These are phyloP conservation scores for Eupleurogrammus muticus DNA, from an alignment of 2,797 vertebrate genomes.

Conservation along the genomic window DNA sequence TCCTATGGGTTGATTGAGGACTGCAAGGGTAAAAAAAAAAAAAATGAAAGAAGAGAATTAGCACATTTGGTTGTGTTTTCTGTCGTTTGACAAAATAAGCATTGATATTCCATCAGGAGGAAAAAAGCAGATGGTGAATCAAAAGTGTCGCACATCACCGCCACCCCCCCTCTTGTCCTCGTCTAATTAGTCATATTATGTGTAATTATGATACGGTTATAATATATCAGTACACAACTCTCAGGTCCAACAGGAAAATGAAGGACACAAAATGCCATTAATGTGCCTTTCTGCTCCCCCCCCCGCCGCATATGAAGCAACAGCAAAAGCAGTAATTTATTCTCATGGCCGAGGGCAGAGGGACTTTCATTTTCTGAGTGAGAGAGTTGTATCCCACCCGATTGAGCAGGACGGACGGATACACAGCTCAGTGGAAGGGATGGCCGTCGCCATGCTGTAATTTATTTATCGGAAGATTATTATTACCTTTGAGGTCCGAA, in stretches of 20 bases:
- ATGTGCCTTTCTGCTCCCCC: conserved; percentile 50
- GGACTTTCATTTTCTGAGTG: conserved; percentile 71
- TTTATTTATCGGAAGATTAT: conserved; percentile 82
- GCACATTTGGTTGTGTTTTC: conserved; percentile 5
- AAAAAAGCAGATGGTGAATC: conserved; percentile 52
- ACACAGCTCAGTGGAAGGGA: conserved; percentile 26
- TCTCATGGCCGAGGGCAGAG: conserved; percentile 58
- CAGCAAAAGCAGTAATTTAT: conserved; percentile 67
- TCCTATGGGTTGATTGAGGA: conserved; percentile 39
- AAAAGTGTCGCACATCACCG: conserved; percentile 47
- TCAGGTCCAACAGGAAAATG: conserved; percentile 55
- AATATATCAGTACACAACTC: conserved; percentile 63
- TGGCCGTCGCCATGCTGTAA: conserved; percentile 58
- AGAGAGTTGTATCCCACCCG: conserved; percentile 49
- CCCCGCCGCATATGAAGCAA: conserved; percentile 32
- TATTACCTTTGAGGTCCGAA: conserved; percentile 80
- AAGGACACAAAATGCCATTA: conserved; percentile 59
- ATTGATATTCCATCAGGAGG: conserved; percentile 47
- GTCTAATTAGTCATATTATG: conserved; percentile 73
- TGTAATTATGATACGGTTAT: conserved; percentile 62
- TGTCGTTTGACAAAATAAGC: conserved; percentile 49
- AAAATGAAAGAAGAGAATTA: too few species aligned
- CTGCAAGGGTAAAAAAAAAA: background rate
- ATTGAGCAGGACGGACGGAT: conserved; percentile 39
- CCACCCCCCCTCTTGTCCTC: conserved; percentile 45